These are phyloP conservation scores for Acanthaster planci DNA, from an alignment of 35 echinoderm and acorn worm species.

Conservation along the genomic window DNA sequence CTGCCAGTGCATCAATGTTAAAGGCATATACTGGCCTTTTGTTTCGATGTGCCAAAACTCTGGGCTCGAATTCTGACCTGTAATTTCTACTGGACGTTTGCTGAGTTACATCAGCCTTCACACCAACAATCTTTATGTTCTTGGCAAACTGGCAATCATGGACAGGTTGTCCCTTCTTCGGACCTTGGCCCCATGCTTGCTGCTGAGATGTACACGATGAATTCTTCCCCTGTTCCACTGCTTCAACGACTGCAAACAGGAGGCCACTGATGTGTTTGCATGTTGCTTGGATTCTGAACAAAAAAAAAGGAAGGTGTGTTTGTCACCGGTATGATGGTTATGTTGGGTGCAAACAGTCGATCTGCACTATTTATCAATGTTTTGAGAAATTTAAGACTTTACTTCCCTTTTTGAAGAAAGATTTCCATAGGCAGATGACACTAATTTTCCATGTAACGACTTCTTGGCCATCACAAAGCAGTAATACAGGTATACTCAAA, in stretches of 20 bases:
- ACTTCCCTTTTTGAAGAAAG: no score
- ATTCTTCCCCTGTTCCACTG: conserved; percentile 56
- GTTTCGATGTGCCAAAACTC: conserved; percentile 15
- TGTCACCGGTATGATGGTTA: not conserved
- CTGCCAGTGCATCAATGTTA: not conserved
- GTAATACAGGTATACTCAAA: no score
- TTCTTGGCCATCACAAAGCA: no score
- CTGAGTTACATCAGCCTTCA: conserved; percentile 44
- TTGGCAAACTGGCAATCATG: conserved; percentile 58
- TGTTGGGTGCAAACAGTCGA: not conserved
- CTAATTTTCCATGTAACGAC: no score
- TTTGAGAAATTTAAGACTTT: no score
- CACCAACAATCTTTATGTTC: conserved; percentile 47
- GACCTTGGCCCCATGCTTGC: conserved; percentile 43
- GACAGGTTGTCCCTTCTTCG: conserved; percentile 52
- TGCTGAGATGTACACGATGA: conserved; percentile 42
- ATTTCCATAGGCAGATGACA: no score
- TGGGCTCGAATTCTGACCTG: conserved; percentile 41
- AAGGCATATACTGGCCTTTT: not conserved
- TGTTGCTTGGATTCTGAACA: conserved; percentile 62
- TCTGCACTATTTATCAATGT: not conserved
- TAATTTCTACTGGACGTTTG: conserved; percentile 23
- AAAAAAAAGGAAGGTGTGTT: conserved; percentile 14
- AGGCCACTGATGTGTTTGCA: conserved; percentile 72
- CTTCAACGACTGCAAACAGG: conserved; percentile 51